Conservation (phyloP, 2,797 vertebrate species). For the Pseudochirops cupreus region DNA sequence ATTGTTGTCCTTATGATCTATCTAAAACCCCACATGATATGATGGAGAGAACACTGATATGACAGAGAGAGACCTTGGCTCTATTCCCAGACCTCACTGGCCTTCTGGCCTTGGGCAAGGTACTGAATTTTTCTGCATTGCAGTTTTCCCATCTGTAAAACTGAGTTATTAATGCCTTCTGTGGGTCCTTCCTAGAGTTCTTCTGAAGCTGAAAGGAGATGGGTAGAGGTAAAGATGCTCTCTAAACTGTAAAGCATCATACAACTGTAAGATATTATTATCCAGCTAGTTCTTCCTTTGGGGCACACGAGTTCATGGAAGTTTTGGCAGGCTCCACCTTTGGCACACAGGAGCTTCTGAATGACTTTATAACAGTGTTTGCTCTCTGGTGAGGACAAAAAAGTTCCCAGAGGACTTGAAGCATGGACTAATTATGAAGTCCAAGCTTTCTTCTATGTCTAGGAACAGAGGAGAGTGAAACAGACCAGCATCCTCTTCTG, state of each 20-base stretch:
- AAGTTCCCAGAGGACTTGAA: not conserved
- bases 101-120: not conserved
- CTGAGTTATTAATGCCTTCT: not conserved
- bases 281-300: not conserved
- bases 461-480: not conserved
- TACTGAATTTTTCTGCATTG: not conserved
- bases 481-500: not conserved
- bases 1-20: not conserved
- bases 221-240: not conserved
- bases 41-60: not conserved
- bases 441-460: not conserved
- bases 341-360: not conserved
- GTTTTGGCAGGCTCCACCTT: not conserved
- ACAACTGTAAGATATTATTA: not conserved
- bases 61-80: not conserved
- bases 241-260: not conserved
- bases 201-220: not conserved
- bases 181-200: not conserved
- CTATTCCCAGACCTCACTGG: not conserved
- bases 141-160: not conserved
- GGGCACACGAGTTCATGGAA: not conserved
- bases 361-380: not conserved
- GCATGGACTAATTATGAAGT: not conserved
- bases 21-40: not conserved
- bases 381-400: not conserved